Evolutionary conservation across 2,888 invertebrate species (phyloP), one percentile per base, ranked within the genome.

Genomic region (Blastobasis lacticolella): DNA sequence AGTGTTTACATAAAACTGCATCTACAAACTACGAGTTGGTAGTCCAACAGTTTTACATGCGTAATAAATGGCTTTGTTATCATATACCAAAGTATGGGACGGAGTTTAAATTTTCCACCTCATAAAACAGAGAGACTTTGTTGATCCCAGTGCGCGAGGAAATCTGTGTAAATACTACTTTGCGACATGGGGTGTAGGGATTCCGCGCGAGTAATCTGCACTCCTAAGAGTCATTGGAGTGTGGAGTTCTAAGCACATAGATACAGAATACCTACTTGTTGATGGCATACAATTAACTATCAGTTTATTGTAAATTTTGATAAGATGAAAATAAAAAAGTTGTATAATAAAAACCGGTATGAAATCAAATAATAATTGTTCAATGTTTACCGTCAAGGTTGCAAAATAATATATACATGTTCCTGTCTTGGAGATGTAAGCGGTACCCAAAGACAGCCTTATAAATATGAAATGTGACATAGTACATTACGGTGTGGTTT

Each of bases 41-140:
- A 52, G 51, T 51, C 55, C 54, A 48, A 54, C 59, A 69, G 62
- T 71, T 73, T 68, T 72, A 75, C 73, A 73, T 73, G 67, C 71
- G 73, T 75, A 71, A 80, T 75, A 78, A 76, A 78, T 78, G 69
- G 68, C 67, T 70, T 74, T 77, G 75, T 78, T 76, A 75, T 70
- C 72, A 73, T 73, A 73, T 63, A 69, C 69, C 62, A 67, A 68
- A 71, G 67, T 73, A 73, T 69, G 65, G 67, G 62, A 73, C 67
- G 62, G 63, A 71, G 68, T 75, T 74, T 63, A 71, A 69, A 75
- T 73, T 78, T 76, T 75, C 77, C 64, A 66, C 66, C 59, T 69
- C 72, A 74, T 78, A 78, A 78, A 78, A 66, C 68, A 61, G 57
- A 59, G 57, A 62, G 67, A 69, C 71, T 73, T 69, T 72, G 77